A percentile compares a stretch with the other conserved stretches of the same genome.
Conservation (phyloP, 2,888 invertebrate genomes). For the Pardosa pseudoannulata region DNA sequence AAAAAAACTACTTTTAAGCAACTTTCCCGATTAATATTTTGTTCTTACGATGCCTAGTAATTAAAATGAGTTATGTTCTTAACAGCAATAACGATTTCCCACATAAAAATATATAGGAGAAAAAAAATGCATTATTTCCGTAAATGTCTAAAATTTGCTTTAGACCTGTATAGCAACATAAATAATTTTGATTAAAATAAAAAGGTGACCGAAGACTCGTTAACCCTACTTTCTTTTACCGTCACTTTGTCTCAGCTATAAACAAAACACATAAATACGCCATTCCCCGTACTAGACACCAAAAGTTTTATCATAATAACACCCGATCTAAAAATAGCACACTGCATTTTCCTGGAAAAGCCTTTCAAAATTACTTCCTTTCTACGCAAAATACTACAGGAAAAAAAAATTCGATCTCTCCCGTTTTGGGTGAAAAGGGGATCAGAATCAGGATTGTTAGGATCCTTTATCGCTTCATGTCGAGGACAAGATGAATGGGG, state of each 20-base stretch:
- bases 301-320: not conserved
- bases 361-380: not conserved
- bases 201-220: not conserved
- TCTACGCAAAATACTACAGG: not conserved
- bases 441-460: not conserved
- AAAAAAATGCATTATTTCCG: not conserved
- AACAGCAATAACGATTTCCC: too few species aligned
- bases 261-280: not conserved
- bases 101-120: too few species aligned
- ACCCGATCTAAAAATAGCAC: conserved; percentile 2
- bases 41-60: too few species aligned
- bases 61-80: too few species aligned
- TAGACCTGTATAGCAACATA: too few species aligned
- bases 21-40: too few species aligned
- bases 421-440: not conserved
- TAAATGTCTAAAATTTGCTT: too few species aligned
- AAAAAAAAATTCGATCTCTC: not conserved
- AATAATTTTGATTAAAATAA: too few species aligned
- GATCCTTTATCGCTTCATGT: not conserved
- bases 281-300: not conserved
- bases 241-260: not conserved
- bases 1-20: too few species aligned
- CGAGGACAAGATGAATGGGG: not conserved
- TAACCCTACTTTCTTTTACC: not conserved
- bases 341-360: not conserved